Percentiles rank a stretch among this genome's conserved stretches.
Evolutionary conservation across 2,113 vertebrate species (phyloP).

Genomic region (Zapus hudsonius): DNA sequence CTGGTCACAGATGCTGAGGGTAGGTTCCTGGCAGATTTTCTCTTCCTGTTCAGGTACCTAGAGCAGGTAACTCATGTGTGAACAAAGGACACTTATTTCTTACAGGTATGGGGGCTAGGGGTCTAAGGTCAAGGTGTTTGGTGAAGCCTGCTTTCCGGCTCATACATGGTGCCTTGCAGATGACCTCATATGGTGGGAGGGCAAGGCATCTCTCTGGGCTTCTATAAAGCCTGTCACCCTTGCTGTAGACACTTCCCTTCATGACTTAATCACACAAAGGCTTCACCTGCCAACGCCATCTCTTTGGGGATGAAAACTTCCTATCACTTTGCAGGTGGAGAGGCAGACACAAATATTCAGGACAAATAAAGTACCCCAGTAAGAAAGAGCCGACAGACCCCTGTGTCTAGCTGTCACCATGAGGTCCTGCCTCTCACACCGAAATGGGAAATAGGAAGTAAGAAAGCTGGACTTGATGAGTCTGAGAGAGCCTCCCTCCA

Average conservation of each 20-base stretch:
- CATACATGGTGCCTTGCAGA: background rate
- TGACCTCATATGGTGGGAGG: rapidly evolving
- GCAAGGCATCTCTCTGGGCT: background rate
- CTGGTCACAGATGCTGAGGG: too few relatives aligned
- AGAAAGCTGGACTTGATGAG: background rate
- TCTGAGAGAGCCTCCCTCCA: background rate
- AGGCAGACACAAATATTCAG: too few relatives aligned
- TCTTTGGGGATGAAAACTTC: background rate
- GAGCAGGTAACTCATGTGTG: background rate
- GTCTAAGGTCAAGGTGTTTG: background rate
- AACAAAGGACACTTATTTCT: background rate
- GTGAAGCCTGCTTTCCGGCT: background rate
- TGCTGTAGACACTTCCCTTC: background rate
- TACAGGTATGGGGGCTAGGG: background rate
- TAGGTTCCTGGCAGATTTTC: too few relatives aligned
- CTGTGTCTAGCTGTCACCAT: rapidly evolving
- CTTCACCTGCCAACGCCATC: too few relatives aligned
- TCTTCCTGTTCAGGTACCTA: background rate
- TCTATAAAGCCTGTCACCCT: too few relatives aligned
- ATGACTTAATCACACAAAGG: background rate
- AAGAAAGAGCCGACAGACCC: background rate
- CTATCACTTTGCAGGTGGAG: background rate
- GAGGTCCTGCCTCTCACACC: background rate
- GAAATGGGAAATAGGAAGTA: background rate
- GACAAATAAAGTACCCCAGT: background rate